These are phyloP conservation scores for Agrotis ipsilon DNA, from an alignment of 2,888 invertebrate species.

Conservation along the genomic window DNA sequence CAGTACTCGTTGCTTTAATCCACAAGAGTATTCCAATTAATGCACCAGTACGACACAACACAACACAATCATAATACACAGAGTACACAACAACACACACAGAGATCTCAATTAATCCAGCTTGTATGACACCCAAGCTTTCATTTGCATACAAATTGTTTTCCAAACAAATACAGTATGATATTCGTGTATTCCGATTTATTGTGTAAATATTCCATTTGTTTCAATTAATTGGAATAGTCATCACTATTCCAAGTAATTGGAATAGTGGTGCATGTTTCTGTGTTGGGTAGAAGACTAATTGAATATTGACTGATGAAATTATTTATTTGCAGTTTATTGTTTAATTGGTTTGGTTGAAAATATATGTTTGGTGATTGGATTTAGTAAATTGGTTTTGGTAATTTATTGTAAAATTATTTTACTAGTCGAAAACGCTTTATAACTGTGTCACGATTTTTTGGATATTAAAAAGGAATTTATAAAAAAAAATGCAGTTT, in stretches of 20 bases:
- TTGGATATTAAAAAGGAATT: too few species aligned
- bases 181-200: conserved; percentile 29
- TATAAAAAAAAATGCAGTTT: too few species aligned
- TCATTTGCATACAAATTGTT: conserved; percentile 60
- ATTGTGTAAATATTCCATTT: conserved; percentile 28
- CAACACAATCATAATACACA: conserved; percentile 19
- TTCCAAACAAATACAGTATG: conserved; percentile 26
- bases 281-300: background rate
- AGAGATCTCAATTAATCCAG: conserved; percentile 25
- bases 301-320: conserved; percentile 9
- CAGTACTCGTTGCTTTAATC: background rate
- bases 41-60: conserved; percentile 6
- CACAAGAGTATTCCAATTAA: background rate
- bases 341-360: background rate
- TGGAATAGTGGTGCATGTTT: conserved; percentile 20
- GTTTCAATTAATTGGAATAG: conserved; percentile 38
- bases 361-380: background rate
- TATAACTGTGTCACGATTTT: too few species aligned
- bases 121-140: conserved; percentile 18
- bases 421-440: too few species aligned
- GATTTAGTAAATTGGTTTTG: background rate
- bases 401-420: too few species aligned
- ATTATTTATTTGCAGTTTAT: conserved; percentile 1
- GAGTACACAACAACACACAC: conserved; percentile 20
- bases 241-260: conserved; percentile 38